phyloP scores from a whole-genome alignment of 2,113 vertebrate species.

The Peromyscus californicus region DNA sequence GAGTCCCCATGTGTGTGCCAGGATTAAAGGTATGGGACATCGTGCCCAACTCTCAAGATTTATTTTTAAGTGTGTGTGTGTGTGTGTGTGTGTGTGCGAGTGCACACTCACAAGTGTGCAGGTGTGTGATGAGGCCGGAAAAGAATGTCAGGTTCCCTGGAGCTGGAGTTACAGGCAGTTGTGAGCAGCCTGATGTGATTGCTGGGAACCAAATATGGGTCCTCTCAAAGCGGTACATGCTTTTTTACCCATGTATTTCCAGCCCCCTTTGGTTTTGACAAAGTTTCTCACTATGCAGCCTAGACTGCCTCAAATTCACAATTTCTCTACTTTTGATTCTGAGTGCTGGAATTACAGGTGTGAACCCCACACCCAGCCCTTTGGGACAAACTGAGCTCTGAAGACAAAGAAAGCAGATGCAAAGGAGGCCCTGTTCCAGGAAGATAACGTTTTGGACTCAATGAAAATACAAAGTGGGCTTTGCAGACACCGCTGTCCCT shows the following conservation, averaged over 20 bases:
- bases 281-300: not conserved
- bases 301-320: not conserved
- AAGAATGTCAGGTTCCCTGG: not conserved
- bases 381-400: not conserved
- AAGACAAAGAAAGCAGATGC: not conserved
- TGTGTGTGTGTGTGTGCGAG: no score
- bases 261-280: not conserved
- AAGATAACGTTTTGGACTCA: accelerated
- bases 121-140: not conserved
- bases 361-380: not conserved
- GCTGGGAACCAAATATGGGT: not conserved
- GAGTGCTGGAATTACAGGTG: not conserved
- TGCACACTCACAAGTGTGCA: no score
- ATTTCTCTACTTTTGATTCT: not conserved
- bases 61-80: not conserved
- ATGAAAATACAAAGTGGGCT: not conserved
- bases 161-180: not conserved
- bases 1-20: not conserved
- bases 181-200: not conserved
- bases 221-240: no score
- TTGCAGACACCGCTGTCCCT: not conserved
- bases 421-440: not conserved
- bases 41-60: not conserved
- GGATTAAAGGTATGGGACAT: not conserved
- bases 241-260: not conserved